phyloP scores from a whole-genome alignment of 2,797 vertebrate genomes.

The Clarias platycephalus region DNA sequence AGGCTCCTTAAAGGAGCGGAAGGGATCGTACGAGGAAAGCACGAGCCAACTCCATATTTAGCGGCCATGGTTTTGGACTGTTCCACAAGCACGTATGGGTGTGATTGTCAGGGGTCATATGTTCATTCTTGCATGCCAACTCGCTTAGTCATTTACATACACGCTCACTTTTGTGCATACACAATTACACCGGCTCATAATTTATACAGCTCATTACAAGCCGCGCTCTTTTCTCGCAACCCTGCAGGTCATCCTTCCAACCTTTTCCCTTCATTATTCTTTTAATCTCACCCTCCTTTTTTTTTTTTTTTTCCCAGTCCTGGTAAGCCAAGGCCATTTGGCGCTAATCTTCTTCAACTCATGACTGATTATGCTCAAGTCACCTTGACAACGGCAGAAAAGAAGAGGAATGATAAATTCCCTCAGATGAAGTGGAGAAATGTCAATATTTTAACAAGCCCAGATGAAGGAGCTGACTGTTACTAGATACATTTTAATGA shows the following conservation, averaged over 20 bases:
- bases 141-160: neutral
- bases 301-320: too few species aligned
- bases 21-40: neutral
- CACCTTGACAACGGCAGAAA: neutral
- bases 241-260: neutral
- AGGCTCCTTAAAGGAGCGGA: neutral
- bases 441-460: conserved; percentile 5
- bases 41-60: too few species aligned
- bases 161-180: neutral
- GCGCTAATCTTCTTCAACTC: neutral
- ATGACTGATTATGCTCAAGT: neutral
- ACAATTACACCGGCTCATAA: neutral
- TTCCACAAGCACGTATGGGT: neutral
- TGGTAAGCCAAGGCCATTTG: conserved; percentile 11
- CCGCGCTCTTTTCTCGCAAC: neutral
- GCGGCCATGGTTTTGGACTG: neutral
- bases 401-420: neutral
- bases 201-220: conserved; percentile 23
- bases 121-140: neutral
- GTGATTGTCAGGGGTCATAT: neutral
- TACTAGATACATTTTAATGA: conserved; percentile 5
- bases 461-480: neutral
- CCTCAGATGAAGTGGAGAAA: conserved; percentile 1
- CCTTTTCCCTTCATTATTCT: neutral
- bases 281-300: neutral